Base-by-base conservation (phyloP, 2,797 vertebrate species). In the Cirrhinus mrigala region DNA sequence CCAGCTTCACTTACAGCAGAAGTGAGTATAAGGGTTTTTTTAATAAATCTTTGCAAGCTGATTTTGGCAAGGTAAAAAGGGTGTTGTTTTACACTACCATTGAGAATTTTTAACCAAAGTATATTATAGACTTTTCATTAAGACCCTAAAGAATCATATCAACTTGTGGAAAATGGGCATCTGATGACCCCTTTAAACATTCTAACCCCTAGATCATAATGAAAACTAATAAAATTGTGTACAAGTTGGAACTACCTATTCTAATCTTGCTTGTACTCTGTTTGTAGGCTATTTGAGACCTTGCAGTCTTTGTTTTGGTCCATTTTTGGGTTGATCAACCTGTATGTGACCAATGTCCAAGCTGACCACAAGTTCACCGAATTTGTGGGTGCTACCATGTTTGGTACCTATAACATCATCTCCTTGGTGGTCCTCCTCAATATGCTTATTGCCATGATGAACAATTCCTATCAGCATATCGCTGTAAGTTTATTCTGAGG, bases 371-470 rank as follows among this genome's bases (percentile, higher is more conserved):
- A 97, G 91, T 99, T 99, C 90, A 99, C 98, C 0, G 97, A 98
- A 90, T 99, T 98, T 90, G 97, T 99, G 78, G 98, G 98, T 14
- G 95, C 96, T 81, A 99, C 98, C 46, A 99, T 99, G 98, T 99
- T 99, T 86, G 98, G 98, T 77, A 97, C 98, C 0, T 99, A 99
- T 87, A 99, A 98, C 70, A 94, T 99, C 90, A 99, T 99, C 92
- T 99, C 98, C 46, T 92, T 99, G 87, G 98, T 99, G 40, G 98
- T 99, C 83, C 95, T 99, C 24, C 96, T 99, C 84, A 99, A 99
- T 94, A 99, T 99, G 98, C 92, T 99, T 18, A 99, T 99, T 87
- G 98, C 98, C 69, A 99, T 99, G 98, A 99, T 99, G 98, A 99
- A 99, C 93, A 99, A 99, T 92, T 99, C 98, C 75, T 99, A 99